Evolutionary conservation across 1,140 invertebrate genomes (phyloP).

Genomic region (Drosophila orosa): DNA sequence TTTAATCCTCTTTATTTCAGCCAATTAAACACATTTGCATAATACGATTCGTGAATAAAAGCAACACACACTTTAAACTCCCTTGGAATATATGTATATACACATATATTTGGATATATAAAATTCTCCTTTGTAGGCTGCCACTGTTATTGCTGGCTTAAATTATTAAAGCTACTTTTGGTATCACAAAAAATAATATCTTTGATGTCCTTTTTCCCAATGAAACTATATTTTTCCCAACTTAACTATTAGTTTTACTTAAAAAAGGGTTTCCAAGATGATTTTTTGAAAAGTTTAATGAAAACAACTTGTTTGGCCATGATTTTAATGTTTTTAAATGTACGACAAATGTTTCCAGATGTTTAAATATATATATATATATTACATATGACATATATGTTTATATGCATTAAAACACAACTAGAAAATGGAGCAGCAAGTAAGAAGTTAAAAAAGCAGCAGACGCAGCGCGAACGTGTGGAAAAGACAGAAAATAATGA

Average conservation of each 20-base stretch:
- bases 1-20: constrained; percentile 11
- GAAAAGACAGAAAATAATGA: constrained; percentile 41
- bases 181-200: too few relatives aligned
- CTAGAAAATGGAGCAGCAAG: constrained; percentile 21
- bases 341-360: constrained; percentile 20
- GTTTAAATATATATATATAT: constrained; percentile 7
- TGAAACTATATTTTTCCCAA: not conserved
- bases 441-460: constrained; percentile 22
- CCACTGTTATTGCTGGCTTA: not conserved
- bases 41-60: constrained; percentile 9
- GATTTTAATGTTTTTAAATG: constrained; percentile 2
- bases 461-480: constrained; percentile 43
- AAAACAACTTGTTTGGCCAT: not conserved
- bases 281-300: not conserved
- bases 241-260: too few relatives aligned
- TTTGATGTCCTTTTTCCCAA: too few relatives aligned
- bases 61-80: not conserved
- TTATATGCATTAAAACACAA: constrained; percentile 24
- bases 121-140: not conserved
- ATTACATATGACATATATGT: not conserved
- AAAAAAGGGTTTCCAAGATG: not conserved
- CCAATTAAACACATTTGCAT: constrained; percentile 21
- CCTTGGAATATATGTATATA: not conserved
- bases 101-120: too few relatives aligned
- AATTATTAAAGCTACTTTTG: constrained; percentile 7